Percentiles rank a stretch among this genome's conserved stretches.
Evolutionary conservation across 2,888 invertebrate genomes (phyloP).

Genomic region (Lasioglossum figueresi): DNA sequence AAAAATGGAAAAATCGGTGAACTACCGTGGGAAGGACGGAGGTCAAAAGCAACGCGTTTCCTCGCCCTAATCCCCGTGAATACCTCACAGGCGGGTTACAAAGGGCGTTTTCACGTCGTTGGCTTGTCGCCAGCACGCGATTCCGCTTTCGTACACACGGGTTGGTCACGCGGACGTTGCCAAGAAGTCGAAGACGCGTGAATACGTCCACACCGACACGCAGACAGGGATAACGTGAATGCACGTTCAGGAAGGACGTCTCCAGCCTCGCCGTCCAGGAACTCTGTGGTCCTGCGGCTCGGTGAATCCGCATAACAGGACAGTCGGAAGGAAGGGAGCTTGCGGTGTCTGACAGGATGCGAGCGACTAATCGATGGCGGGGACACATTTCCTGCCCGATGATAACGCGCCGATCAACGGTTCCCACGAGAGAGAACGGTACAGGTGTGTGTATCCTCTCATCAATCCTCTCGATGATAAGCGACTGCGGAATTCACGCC

Average conservation of each 20-base stretch:
- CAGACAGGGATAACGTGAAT: background rate
- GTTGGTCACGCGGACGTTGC: background rate
- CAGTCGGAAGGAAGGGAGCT: slow-evolving; percentile 49
- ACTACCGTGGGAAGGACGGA: background rate
- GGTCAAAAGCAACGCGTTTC: background rate
- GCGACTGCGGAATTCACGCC: slow-evolving; percentile 24
- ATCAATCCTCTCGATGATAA: slow-evolving; percentile 49
- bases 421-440: background rate
- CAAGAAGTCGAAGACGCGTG: background rate
- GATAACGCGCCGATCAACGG: slow-evolving; percentile 27
- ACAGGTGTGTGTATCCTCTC: slow-evolving; percentile 11
- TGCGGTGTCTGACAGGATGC: slow-evolving; percentile 37
- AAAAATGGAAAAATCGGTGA: background rate
- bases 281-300: background rate
- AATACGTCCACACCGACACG: background rate
- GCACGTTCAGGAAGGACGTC: background rate
- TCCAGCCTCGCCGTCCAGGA: background rate
- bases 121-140: background rate
- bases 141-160: background rate
- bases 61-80: background rate
- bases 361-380: slow-evolving; percentile 58
- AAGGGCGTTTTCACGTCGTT: background rate
- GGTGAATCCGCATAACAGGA: slow-evolving; percentile 29
- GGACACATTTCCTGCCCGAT: slow-evolving; percentile 52
- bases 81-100: background rate